A percentile compares a stretch with the other conserved stretches of the same genome.
These are phyloP conservation scores for Nomada hirtipes DNA, from an alignment of 2,888 invertebrate genomes.

Conservation along the genomic window DNA sequence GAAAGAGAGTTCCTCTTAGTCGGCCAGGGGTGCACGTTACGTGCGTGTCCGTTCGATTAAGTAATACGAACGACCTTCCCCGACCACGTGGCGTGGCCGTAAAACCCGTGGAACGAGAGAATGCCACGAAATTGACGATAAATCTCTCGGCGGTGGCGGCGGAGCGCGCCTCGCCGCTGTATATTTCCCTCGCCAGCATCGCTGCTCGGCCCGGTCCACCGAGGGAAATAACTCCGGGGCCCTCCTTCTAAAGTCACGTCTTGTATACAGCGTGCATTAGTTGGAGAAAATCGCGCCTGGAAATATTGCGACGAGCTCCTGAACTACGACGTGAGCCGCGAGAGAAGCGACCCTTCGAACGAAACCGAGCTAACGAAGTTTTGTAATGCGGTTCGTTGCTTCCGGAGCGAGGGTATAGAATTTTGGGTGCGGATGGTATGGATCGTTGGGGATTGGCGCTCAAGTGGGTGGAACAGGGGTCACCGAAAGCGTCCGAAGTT, in stretches of 20 bases:
- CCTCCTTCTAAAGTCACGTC: slow-evolving; percentile 54
- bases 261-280: slow-evolving; percentile 56
- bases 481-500: too few relatives aligned
- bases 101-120: slow-evolving; percentile 44
- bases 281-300: slow-evolving; percentile 60
- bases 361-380: background rate
- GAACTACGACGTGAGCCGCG: slow-evolving; percentile 54
- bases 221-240: slow-evolving; percentile 44
- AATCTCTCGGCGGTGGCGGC: slow-evolving; percentile 27
- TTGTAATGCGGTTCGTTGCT: background rate
- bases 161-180: slow-evolving; percentile 26
- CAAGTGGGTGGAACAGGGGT: too few relatives aligned
- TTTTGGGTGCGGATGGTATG: background rate
- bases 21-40: slow-evolving; percentile 15
- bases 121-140: slow-evolving; percentile 58
- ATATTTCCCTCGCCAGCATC: slow-evolving; percentile 36
- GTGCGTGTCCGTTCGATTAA: slow-evolving; percentile 53
- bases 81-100: slow-evolving; percentile 40
- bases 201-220: slow-evolving; percentile 24
- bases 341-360: slow-evolving; percentile 12
- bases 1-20: background rate
- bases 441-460: too few relatives aligned
- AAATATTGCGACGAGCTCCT: slow-evolving; percentile 60
- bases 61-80: slow-evolving; percentile 51
- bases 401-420: background rate